A percentile compares a stretch with the other conserved stretches of the same genome.
Evolutionary conservation across 2,113 vertebrate species (phyloP).

Genomic region (Gasterosteus nipponicus): DNA sequence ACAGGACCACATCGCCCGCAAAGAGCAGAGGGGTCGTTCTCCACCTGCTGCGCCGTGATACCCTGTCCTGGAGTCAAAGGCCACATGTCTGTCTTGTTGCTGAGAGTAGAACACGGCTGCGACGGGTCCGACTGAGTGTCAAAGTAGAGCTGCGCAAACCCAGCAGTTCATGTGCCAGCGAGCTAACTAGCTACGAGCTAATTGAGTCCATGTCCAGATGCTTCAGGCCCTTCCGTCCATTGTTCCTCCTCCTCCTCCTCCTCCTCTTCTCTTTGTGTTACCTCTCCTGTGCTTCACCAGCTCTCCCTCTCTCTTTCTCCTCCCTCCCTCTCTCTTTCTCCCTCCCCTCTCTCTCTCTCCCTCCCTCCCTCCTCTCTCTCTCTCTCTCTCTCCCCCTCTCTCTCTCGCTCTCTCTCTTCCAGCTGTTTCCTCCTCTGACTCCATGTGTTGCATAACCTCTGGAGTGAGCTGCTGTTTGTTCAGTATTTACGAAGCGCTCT

Average conservation of each 20-base stretch:
- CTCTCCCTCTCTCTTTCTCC: not conserved
- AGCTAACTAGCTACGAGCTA: not conserved
- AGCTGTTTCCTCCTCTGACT: constrained; percentile 31
- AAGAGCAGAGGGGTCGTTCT: no score
- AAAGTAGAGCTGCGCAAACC: no score
- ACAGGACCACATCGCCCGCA: no score
- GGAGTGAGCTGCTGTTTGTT: constrained; percentile 55
- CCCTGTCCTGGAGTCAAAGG: no score
- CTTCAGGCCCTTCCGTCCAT: constrained; percentile 31
- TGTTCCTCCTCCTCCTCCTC: constrained; percentile 29
- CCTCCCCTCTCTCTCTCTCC: not conserved
- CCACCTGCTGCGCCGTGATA: no score
- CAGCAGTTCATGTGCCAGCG: no score
- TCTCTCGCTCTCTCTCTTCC: not conserved
- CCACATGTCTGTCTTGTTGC: no score
- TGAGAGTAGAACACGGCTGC: no score
- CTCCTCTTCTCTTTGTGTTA: not conserved
- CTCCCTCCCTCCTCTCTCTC: not conserved
- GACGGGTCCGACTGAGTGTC: no score
- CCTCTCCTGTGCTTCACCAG: not conserved
- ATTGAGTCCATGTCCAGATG: not conserved
- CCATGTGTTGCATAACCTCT: constrained; percentile 43
- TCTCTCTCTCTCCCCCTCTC: not conserved
- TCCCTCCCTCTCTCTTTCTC: not conserved
- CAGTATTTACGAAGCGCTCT: constrained; percentile 39